These are phyloP conservation scores for Lydus trimaculatus DNA, from an alignment of 2,888 invertebrate species.

Conservation along the genomic window DNA sequence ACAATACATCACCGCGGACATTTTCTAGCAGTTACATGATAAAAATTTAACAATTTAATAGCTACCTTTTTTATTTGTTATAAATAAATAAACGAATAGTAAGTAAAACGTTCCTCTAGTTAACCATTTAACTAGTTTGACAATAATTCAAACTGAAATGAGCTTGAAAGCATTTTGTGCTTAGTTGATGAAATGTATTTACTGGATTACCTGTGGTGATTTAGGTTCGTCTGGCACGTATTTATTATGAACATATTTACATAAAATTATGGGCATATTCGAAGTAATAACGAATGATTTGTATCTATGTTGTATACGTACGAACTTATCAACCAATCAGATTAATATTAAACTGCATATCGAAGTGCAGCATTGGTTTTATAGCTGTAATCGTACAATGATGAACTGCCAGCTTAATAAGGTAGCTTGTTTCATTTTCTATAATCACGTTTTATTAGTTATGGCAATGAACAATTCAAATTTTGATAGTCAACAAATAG, in stretches of 20 bases:
- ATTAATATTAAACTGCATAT: slow-evolving; percentile 37
- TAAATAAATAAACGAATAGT: neutral
- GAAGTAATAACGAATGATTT: slow-evolving; percentile 37
- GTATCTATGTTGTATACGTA: slow-evolving; percentile 33
- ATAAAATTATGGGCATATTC: slow-evolving; percentile 50
- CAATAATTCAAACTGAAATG: neutral
- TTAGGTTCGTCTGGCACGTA: slow-evolving; percentile 17
- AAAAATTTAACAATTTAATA: neutral
- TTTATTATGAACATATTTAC: slow-evolving; percentile 48
- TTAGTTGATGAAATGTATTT: slow-evolving; percentile 16
- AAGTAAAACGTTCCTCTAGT: neutral
- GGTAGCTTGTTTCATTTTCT: slow-evolving; percentile 44
- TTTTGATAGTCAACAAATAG: slow-evolving; percentile 25
- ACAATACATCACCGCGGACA: slow-evolving; percentile 52
- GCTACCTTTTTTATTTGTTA: neutral
- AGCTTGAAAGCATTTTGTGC: slow-evolving; percentile 16
- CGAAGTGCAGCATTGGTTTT: slow-evolving; percentile 45
- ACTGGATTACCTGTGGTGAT: slow-evolving; percentile 24
- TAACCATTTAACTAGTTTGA: neutral
- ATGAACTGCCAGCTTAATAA: slow-evolving; percentile 57
- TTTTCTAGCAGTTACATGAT: slow-evolving; percentile 34
- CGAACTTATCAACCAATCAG: slow-evolving; percentile 35
- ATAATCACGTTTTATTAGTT: slow-evolving; percentile 51
- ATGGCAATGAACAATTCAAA: slow-evolving; percentile 31
- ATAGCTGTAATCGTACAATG: slow-evolving; percentile 55